Conservation (phyloP, 2,888 invertebrate genomes). For the Mythimna albipuncta region DNA sequence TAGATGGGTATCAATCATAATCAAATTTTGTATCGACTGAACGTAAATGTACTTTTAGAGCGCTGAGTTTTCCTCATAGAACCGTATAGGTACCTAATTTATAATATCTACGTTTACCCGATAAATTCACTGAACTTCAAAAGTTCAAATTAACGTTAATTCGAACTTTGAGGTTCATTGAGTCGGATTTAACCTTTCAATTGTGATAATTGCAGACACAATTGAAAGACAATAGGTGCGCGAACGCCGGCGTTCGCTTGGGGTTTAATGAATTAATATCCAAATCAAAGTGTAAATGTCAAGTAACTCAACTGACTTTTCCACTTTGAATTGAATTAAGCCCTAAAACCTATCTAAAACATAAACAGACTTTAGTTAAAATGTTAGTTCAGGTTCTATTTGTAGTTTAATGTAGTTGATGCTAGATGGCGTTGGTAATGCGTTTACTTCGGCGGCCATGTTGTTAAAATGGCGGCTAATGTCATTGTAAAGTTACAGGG, state of each 20-base stretch:
- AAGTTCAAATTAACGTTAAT: constrained; percentile 21
- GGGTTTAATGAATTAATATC: no score
- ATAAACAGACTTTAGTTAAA: constrained; percentile 12
- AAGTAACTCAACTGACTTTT: not conserved
- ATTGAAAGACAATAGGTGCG: no score
- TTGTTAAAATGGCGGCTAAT: constrained; percentile 68
- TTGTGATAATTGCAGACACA: no score
- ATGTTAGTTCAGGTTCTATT: constrained; percentile 26
- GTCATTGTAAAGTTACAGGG: constrained; percentile 32
- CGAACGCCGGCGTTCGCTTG: no score
- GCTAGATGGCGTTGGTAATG: constrained; percentile 71
- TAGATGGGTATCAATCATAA: not conserved
- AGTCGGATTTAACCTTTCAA: constrained; percentile 1
- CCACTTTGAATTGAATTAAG: not conserved
- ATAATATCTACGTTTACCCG: no score
- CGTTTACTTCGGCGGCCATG: constrained; percentile 75
- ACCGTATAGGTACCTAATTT: not conserved
- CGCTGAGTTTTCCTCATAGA: not conserved
- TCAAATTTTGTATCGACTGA: not conserved
- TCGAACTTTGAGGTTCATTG: constrained; percentile 7
- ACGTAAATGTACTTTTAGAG: not conserved
- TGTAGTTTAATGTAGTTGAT: constrained; percentile 50
- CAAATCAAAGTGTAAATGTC: constrained; percentile 35
- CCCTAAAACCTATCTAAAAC: not conserved
- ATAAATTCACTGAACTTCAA: constrained; percentile 14